Base-by-base conservation (phyloP, 2,797 vertebrate genomes). In the Dipus sagitta region DNA sequence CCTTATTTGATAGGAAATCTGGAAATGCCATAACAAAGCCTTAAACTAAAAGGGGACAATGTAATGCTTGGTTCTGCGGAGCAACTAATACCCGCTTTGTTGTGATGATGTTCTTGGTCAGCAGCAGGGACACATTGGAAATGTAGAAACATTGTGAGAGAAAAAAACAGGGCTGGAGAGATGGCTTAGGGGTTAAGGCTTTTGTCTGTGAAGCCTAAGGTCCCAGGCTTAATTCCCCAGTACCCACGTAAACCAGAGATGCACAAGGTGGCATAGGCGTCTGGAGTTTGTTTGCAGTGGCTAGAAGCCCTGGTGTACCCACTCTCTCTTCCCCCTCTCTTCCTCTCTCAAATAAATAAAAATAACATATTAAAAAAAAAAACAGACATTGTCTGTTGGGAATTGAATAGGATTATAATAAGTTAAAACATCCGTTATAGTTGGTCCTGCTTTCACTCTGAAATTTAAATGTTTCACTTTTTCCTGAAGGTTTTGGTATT, bases 401-500 rank as follows among this genome's bases (percentile, higher is more conserved):
- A 82, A 18, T 86, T 85, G 79, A 83, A 87, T 77, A 71, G 60
- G n/a, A 47, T 71, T 67, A 10, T 91, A 76, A 34, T 38, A 64
- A 71, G 54, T 62, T 54, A 86, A 68, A 86, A 20, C 32, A 30
- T 68, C 60, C 18, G 20, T 67, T 92, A n/a, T 32, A 85, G 3
- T 80, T 77, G 23, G 11, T 18, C 87, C 58, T 88, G 60, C 28
- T 93, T 68, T 89, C 30, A 52, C 20, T 54, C 5, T 90, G 81
- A 92, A 88, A 93, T 80, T 94, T 78, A 92, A 74, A 28, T 83
- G 7, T 54, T 81, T 86, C 67, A 86, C n/a, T 88, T 93, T 91
- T 76, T 86, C 54, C 24, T 89, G 1, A 67, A 79, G 58, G 82
- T 90, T 64, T 93, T 34, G 77, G 13, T 24, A 64, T 65, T 92